Evolutionary conservation across 2,113 vertebrate species (phyloP).

Genomic region (Hippopotamus amphibius): DNA sequence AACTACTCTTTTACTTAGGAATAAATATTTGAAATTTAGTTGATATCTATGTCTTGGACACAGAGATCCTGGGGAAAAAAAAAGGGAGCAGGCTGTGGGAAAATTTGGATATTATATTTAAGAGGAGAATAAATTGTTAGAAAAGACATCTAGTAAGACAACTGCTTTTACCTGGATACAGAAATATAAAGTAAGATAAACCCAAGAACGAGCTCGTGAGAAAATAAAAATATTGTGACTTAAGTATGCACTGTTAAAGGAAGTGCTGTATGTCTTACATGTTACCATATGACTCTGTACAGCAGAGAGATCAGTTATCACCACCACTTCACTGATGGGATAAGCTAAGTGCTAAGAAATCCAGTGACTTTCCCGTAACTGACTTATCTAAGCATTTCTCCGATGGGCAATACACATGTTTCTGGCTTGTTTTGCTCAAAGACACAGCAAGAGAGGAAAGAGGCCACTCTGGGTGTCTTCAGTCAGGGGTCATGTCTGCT

Average conservation of each 20-base stretch:
- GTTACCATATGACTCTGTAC: neutral
- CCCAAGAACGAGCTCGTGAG: constrained; percentile 4
- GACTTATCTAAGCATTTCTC: neutral
- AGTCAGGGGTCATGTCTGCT: neutral
- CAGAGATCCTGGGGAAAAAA: neutral
- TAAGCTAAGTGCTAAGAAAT: neutral
- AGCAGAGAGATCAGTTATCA: neutral
- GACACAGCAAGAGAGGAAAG: neutral
- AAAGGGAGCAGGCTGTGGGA: neutral
- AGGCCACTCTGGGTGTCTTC: neutral
- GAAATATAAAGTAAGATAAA: constrained; percentile 28
- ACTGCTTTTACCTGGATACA: constrained; percentile 62
- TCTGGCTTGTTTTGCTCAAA: neutral
- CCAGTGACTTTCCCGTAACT: neutral
- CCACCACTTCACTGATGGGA: neutral
- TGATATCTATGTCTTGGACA: constrained; percentile 65
- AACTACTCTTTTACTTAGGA: constrained; percentile 54
- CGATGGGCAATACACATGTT: neutral
- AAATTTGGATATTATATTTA: constrained; percentile 55
- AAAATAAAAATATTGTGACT: neutral
- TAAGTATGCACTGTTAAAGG: neutral
- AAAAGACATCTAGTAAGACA: constrained; percentile 60
- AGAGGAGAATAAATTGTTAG: constrained; percentile 24
- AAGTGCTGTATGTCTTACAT: neutral
- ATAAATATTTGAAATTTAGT: constrained; percentile 49